phyloP scores from a whole-genome alignment of 2,797 vertebrate genomes.

The Natrix natrix region DNA sequence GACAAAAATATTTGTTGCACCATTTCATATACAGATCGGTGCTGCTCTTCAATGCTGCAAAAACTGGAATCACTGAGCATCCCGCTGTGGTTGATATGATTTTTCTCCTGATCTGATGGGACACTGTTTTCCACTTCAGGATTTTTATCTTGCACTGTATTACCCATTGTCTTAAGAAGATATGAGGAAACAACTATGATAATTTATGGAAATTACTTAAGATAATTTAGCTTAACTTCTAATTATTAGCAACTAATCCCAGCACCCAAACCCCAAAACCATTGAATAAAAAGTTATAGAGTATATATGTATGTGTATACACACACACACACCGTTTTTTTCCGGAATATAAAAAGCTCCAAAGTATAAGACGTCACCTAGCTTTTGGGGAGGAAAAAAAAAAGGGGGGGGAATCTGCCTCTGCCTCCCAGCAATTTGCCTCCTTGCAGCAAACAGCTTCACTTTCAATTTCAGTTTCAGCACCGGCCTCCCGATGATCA shows the following conservation, averaged over 20 bases:
- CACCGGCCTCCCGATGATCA: no score
- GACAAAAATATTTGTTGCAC: slow-evolving; percentile 92
- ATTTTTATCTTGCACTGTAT: slow-evolving; percentile 79
- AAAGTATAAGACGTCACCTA: no score
- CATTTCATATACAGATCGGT: slow-evolving; percentile 89
- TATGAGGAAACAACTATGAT: background rate
- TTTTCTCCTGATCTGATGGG: slow-evolving; percentile 80
- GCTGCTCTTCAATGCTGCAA: slow-evolving; percentile 95
- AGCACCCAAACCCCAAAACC: background rate
- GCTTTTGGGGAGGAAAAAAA: no score
- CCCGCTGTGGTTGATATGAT: slow-evolving; percentile 90
- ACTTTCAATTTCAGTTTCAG: no score
- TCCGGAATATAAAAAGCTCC: no score
- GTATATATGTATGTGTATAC: no score
- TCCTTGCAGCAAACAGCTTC: no score
- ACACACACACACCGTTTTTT: no score
- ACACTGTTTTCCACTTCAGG: slow-evolving; percentile 73
- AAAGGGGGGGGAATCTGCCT: no score
- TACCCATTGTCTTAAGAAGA: slow-evolving; percentile 72
- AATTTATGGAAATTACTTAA: background rate
- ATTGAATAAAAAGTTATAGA: background rate
- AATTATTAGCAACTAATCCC: background rate
- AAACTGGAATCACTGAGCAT: slow-evolving; percentile 88
- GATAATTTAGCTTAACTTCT: background rate
- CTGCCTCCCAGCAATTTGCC: no score